Evolutionary conservation across 2,888 invertebrate genomes (phyloP).

Genomic region (Leucophenga montana): DNA sequence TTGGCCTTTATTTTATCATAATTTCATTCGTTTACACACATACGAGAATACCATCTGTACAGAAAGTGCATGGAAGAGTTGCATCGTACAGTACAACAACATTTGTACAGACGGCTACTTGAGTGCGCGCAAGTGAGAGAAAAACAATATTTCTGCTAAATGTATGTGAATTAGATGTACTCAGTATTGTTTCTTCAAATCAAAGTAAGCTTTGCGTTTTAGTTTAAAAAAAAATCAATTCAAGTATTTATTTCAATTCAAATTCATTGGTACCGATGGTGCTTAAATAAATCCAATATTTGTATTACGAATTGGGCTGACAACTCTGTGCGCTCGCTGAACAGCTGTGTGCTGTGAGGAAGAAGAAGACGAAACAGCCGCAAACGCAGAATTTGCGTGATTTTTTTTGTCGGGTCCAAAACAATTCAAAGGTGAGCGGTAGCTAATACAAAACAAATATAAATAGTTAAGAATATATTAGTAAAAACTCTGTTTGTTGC

Average conservation of each 20-base stretch:
- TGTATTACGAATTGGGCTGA: not conserved
- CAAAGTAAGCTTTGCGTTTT: not conserved
- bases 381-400: not conserved
- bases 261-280: not conserved
- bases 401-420: too few relatives aligned
- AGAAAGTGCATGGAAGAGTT: too few relatives aligned
- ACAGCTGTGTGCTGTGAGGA: slow-evolving; percentile 5
- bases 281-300: not conserved
- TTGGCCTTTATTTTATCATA: too few relatives aligned
- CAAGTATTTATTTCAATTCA: slow-evolving; percentile 12
- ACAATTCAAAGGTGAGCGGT: slow-evolving; percentile 17
- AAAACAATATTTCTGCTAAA: not conserved
- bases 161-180: too few relatives aligned
- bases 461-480: too few relatives aligned
- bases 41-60: too few relatives aligned
- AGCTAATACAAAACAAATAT: slow-evolving; percentile 12
- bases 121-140: not conserved
- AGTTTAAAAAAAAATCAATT: slow-evolving; percentile 20
- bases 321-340: not conserved
- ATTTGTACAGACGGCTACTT: too few relatives aligned
- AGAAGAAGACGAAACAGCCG: slow-evolving; percentile 12
- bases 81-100: too few relatives aligned
- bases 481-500: not conserved
- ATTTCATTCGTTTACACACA: too few relatives aligned
- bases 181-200: not conserved